These are phyloP conservation scores for Rutilus rutilus DNA, from an alignment of 2,113 vertebrate species.

Conservation along the genomic window DNA sequence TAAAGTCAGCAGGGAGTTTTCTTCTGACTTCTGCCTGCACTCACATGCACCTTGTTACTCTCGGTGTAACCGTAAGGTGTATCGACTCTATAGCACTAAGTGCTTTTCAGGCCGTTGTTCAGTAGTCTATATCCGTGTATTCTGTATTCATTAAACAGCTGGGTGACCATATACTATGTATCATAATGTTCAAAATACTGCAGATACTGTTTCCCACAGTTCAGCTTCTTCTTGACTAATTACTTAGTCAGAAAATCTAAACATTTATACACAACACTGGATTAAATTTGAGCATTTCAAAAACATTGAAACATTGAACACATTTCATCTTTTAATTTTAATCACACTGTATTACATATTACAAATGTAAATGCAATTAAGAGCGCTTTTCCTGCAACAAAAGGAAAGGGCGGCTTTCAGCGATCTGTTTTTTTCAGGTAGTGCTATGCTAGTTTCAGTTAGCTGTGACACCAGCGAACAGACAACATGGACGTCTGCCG, in stretches of 20 bases:
- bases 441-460: background rate
- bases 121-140: background rate
- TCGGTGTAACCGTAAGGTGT: constrained; percentile 39
- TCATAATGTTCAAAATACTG: background rate
- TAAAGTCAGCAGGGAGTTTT: constrained; percentile 56
- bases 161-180: background rate
- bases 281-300: background rate
- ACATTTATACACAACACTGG: background rate
- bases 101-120: constrained; percentile 47
- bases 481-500: constrained; percentile 53
- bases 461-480: background rate
- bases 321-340: background rate
- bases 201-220: background rate
- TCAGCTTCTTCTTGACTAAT: background rate
- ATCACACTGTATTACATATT: background rate
- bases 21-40: constrained; percentile 50
- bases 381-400: background rate
- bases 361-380: background rate
- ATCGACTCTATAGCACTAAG: constrained; percentile 54
- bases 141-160: constrained; percentile 22
- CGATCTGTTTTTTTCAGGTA: background rate
- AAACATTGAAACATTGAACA: background rate
- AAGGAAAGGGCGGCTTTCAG: background rate
- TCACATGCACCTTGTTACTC: constrained; percentile 55
- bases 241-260: background rate